Evolutionary conservation across 2,113 vertebrate genomes (phyloP), one percentile per base, ranked within the genome.

Genomic region (Struthio camelus): DNA sequence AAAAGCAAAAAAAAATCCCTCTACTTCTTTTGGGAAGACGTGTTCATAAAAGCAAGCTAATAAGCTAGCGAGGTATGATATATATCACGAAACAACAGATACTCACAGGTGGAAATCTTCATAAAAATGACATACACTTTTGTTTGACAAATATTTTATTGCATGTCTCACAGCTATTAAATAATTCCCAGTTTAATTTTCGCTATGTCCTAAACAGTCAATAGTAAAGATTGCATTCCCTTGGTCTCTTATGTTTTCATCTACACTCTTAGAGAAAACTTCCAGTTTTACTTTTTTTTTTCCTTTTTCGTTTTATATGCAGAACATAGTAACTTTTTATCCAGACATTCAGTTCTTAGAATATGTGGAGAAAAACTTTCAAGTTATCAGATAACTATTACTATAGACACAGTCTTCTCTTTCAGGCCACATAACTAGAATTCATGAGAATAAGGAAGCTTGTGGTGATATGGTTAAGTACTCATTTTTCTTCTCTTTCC

Each of bases 131-230:
- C 89, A 91, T 93, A 87, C 34, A 36, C 23, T 89, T 97, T 92
- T 86, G 72, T 92, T 92, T 92, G 94, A 91, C 76, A 91, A 96
- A 93, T 92, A 85, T 92, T 96, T 97, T 95, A 95, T 89, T 95
- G 76, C 71, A 82, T 69, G 88, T 95, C 96, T 97, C 95, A 73
- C 66, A 92, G 93, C 80, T 95, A 95, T 96, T 97, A 97, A 97
- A 96, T 96, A 97, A 97, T 95, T 97, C 91, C 90, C 95, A 95
- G 90, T 84, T 97, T 96, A 97, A 97, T 96, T 96, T 97, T 93
- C 4, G 1, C 67, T 89, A 25, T 91, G 83, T 94, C 87, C 69
- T 92, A 91, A 91, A 58, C 80, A 94, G 87, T 95, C 89, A 94
- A 50, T 92, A 89, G 34, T 70, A 92, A 94, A 91, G 36, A 84